phyloP scores from a whole-genome alignment of 92 coral and sea anemone genomes.

The Bergia puertoricense region DNA sequence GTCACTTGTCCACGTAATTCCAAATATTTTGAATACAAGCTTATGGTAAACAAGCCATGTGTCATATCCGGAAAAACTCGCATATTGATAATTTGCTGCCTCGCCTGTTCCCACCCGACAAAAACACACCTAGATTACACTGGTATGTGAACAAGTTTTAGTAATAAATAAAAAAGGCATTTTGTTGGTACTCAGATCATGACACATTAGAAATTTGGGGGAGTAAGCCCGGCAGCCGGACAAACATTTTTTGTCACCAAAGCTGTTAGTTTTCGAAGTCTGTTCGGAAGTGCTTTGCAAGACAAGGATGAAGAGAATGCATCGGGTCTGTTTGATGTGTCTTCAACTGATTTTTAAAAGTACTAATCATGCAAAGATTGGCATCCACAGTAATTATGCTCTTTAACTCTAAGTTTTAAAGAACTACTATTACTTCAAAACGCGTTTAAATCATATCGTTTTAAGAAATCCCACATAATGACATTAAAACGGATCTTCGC shows the following conservation, averaged over 20 bases:
- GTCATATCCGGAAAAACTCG: neutral
- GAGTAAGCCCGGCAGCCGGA: neutral
- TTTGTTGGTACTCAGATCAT: neutral
- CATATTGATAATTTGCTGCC: neutral
- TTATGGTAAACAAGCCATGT: conserved; percentile 1
- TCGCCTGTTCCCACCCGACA: neutral
- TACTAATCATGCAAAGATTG: neutral
- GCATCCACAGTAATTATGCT: neutral
- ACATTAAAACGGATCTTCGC: too few species aligned
- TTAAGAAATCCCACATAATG: neutral
- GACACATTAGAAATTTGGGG: neutral
- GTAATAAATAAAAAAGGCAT: neutral
- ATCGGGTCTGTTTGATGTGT: neutral
- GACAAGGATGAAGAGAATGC: neutral
- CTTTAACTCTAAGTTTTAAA: neutral
- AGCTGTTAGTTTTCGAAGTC: neutral
- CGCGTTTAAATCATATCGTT: neutral
- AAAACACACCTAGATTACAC: conserved; percentile 8
- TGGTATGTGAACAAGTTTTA: neutral
- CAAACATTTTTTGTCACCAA: neutral
- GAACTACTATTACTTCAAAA: neutral
- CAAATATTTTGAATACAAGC: conserved; percentile 7
- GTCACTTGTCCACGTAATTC: neutral
- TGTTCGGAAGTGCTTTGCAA: conserved; percentile 2
- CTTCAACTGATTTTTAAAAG: neutral